Evolutionary conservation across 2,797 vertebrate genomes (phyloP).

Genomic region (Buphagus erythrorhynchus): DNA sequence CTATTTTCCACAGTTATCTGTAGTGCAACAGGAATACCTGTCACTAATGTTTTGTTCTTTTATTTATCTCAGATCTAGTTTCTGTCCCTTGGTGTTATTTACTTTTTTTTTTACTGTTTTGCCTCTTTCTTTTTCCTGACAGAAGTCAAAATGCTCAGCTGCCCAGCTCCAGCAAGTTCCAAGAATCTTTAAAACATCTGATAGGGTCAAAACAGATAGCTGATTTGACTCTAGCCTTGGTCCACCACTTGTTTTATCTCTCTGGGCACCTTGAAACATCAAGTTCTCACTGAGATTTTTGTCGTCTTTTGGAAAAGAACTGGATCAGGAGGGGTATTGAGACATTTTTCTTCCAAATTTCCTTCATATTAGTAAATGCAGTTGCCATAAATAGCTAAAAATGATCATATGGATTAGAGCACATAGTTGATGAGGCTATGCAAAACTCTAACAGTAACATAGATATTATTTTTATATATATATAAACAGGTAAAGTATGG

Average conservation of each 20-base stretch:
- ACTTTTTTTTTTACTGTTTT: not conserved
- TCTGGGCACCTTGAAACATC: not conserved
- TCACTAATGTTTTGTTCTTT: not conserved
- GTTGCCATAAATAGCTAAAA: not conserved
- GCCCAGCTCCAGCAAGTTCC: not conserved
- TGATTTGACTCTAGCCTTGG: not conserved
- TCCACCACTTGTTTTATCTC: not conserved
- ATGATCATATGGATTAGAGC: fast-evolving
- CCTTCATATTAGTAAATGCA: not conserved
- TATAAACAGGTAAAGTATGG: fast-evolving
- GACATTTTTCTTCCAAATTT: not conserved
- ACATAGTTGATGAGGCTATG: not conserved
- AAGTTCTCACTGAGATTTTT: not conserved
- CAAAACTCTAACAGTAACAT: not conserved
- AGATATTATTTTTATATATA: too few species aligned
- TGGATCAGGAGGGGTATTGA: fast-evolving
- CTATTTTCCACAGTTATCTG: not conserved
- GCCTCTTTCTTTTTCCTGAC: not conserved
- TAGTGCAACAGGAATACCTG: not conserved
- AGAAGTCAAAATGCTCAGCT: not conserved
- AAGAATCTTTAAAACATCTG: not conserved
- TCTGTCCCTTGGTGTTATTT: not conserved
- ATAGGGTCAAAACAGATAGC: not conserved
- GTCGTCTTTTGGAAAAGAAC: not conserved
- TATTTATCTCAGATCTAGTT: not conserved